Evolutionary conservation across 2,888 invertebrate genomes (phyloP), one percentile per base, ranked within the genome.

Genomic region (Drosophila yooni): DNA sequence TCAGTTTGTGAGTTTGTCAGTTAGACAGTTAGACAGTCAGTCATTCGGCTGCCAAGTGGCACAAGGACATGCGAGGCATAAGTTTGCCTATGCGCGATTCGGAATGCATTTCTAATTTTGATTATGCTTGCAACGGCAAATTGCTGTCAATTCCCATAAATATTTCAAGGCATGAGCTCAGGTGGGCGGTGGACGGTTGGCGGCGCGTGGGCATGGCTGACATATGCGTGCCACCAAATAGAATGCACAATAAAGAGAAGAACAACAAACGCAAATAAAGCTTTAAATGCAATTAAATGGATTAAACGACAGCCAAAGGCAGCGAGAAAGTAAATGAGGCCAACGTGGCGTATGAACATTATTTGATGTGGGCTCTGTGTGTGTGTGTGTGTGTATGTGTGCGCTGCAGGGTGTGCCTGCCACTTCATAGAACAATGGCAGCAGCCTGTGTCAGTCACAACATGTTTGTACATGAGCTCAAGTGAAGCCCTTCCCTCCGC

Each of bases 21-120:
- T 62, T 33, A 51, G 15, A 53, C 74, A 63, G 56, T 62, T 33
- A 51, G 15, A 53, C 57, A 61, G 25, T 33, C 58, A 50, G 50
- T 31, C 57, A 64, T 48, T 63, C 59, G 52, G 57, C 54, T 78
- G 83, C 69, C 71, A 81, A 83, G 69, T 83, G 77, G 89, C 81
- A 89, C 80, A 81, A 80, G 88, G 87, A 87, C 89, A 80, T 70
- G 36, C 53, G 38, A 53, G 72, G 66, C 64, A 60, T 64, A 80
- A 72, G 76, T 70, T 70, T 71, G 78, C 71, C 75, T 76, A 68
- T 78, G 67, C 60, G 84, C 70, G 66, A 64, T 70, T 83, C 76
- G 72, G 65, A 82, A 87, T 88, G 88, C 75, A 83, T 88, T 83
- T 82, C 82, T 80, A 86, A 86, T 86, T 82, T 76, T 63, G 80